These are phyloP conservation scores for Crotalus helleri DNA, from an alignment of 2,113 vertebrate species.

Conservation along the genomic window DNA sequence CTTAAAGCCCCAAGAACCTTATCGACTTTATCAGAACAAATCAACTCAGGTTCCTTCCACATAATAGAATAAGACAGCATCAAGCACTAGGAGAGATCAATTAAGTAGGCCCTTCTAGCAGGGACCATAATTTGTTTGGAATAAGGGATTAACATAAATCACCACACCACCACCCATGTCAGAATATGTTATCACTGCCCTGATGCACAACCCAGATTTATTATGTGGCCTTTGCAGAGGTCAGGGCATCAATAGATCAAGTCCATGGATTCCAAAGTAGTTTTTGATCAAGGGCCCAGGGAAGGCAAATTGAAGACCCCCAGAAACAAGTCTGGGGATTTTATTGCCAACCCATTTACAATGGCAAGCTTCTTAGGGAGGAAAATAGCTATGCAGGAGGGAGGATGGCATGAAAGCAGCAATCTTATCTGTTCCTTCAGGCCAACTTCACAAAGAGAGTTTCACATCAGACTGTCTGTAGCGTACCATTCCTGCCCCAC, in stretches of 20 bases:
- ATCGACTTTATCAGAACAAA: neutral
- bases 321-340: neutral
- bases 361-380: neutral
- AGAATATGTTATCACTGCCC: neutral
- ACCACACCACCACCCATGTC: too few species aligned
- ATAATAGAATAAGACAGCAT: neutral
- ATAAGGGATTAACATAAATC: neutral
- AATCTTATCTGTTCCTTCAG: neutral
- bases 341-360: neutral
- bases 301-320: neutral
- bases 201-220: neutral
- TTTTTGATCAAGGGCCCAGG: neutral
- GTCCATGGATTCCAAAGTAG: neutral
- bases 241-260: neutral
- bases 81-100: neutral
- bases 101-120: neutral
- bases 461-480: neutral
- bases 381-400: neutral
- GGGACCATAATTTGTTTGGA: neutral
- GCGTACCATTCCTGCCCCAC: neutral
- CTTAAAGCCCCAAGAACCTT: neutral
- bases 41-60: neutral
- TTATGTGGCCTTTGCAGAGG: neutral
- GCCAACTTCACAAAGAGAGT: neutral
- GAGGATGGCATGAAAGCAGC: neutral